Evolutionary conservation across 1,140 invertebrate species (phyloP).

Genomic region (Olivierus martensii): DNA sequence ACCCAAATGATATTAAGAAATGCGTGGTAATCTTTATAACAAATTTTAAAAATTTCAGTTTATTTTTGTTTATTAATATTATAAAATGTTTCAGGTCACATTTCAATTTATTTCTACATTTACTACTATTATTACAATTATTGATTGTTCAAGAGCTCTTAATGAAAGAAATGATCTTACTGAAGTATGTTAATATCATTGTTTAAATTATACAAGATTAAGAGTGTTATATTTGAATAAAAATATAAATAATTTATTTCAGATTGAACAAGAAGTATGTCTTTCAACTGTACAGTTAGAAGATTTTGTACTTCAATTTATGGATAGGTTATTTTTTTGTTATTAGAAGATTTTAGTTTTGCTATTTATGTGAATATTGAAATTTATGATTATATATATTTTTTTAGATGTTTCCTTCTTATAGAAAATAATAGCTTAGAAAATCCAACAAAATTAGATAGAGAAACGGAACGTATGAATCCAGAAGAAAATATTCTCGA

Average conservation of each 20-base stretch:
- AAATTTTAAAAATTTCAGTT: background rate
- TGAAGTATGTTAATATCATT: constrained; percentile 36
- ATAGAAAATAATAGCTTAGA: constrained; percentile 58
- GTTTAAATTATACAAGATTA: background rate
- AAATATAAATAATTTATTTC: constrained; percentile 14
- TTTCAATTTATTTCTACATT: constrained; percentile 65
- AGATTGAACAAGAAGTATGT: constrained; percentile 58
- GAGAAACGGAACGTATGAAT: constrained; percentile 43
- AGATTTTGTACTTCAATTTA: constrained; percentile 72
- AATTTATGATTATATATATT: constrained; percentile 3
- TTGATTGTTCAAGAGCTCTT: constrained; percentile 64
- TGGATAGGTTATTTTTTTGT: constrained; percentile 43
- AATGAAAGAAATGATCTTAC: constrained; percentile 50
- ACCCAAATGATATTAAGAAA: constrained; percentile 79
- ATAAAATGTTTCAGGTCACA: constrained; percentile 30
- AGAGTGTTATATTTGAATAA: background rate
- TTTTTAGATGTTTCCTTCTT: constrained; percentile 42
- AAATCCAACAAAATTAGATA: constrained; percentile 35
- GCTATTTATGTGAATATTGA: background rate
- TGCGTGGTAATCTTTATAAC: constrained; percentile 41
- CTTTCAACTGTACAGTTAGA: constrained; percentile 69
- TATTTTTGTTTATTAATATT: constrained; percentile 4
- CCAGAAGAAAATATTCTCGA: constrained; percentile 55
- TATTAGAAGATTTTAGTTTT: background rate
- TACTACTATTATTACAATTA: constrained; percentile 56